Evolutionary conservation across 2,888 invertebrate genomes (phyloP), one percentile per base, ranked within the genome.

Genomic region (Euphydryas editha): DNA sequence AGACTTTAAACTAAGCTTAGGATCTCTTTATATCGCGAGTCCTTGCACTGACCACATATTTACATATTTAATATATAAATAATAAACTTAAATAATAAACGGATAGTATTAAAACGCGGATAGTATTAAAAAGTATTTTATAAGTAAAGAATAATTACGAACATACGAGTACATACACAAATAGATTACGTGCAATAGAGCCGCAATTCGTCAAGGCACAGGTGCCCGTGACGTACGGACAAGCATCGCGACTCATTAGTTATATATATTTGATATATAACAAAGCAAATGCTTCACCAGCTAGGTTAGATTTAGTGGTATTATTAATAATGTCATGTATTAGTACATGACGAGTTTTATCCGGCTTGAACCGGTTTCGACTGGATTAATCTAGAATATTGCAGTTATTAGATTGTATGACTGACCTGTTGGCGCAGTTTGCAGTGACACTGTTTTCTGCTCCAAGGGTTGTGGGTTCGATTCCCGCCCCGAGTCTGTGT

Each of bases 191-290:
- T n/a, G n/a, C n/a, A n/a, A n/a, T 44, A 44, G 30, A n/a, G 54
- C 54, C 21, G 21, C 17, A 30, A 54, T 54, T 54, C 17, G 54
- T 54, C 54, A 54, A 36, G 54, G 30, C 54, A 17, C 54, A 54
- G 54, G 54, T 54, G 54, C 54, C 17, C n/a, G 36, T 54, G 54
- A 54, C 36, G 30, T 54, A 54, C 54, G 36, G 30, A 54, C 54
- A 54, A 36, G 51, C 54, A 11, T 54, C 54, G 17, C 54, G 21
- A 24, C 47, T 36, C 54, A 54, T 36, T 36, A 17, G 54, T 17
- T 54, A 54, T 54, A 54, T 36, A 54, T 5, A 54, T 54, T n/a
- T 30, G 51, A 24, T 51, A 36, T 54, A 36, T 36, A 36, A 30
- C 17, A 54, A n/a, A 20, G 21, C 21, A 36, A 54, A 54, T 36